Base-by-base conservation (phyloP, 2,113 vertebrate genomes). In the Semnornis frantzii region DNA sequence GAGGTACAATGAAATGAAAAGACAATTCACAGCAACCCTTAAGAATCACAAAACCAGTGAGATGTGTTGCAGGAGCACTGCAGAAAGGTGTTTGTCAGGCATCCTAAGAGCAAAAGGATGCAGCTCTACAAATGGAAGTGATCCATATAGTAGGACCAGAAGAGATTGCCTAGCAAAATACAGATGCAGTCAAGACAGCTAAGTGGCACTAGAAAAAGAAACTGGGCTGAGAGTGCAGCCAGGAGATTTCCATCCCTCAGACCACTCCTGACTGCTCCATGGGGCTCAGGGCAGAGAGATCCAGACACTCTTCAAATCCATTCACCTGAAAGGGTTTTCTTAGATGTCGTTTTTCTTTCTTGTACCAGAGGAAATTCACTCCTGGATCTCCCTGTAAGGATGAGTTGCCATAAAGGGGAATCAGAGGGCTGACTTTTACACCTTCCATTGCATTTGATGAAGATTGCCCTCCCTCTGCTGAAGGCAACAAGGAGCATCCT, bases 361-460 rank as follows among this genome's bases (percentile, higher is more conserved):
- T 39, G 5, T 50, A 27, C 8, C 10, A 33, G 42, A 31, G 16
- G 23, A 80, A 69, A 64, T 48, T 63, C 30, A 44, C 8, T 24
- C 59, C 30, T 11, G 10, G 72, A 34, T 64, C 18, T 63, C 54
- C n/a, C 30, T 5, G 2, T 39, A 19, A 92, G 50, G 12, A 23
- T 37, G 28, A 54, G 50, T 60, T 39, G 5, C 19, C 20, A 6
- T 30, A 89, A 34, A 33, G 8, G 2, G 0, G 8, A 58, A 23
- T 54, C 52, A 54, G 58, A 8, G 13, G 3, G 30, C 16, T 30
- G 33, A 19, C 17, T 30, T 60, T 76, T 48, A 57, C 55, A 16
- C 39, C 54, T 78, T 58, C 54, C 6, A 8, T 8, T 3, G 4
- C 25, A 50, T 12, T 33, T 1, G 0, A 1, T 55, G 30, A 72